These are phyloP conservation scores for Pandion haliaetus DNA, from an alignment of 2,113 vertebrate species.

Conservation along the genomic window DNA sequence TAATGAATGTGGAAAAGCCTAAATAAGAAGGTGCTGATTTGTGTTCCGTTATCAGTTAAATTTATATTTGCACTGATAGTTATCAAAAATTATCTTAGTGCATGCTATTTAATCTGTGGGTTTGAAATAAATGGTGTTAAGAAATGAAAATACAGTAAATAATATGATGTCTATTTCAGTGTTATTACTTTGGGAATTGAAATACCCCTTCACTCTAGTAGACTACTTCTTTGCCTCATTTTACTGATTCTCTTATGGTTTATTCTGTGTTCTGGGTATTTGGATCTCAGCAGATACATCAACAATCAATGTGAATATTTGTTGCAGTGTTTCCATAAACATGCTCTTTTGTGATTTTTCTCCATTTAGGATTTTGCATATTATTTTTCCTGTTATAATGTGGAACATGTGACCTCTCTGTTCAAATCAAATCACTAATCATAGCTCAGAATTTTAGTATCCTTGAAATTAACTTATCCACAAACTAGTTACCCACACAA, in stretches of 20 bases:
- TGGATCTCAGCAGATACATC: background rate
- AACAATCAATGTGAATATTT: background rate
- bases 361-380: background rate
- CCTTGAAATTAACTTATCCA: background rate
- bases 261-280: background rate
- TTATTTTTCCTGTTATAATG: background rate
- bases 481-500: background rate
- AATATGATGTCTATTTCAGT: background rate
- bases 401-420: background rate
- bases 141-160: background rate
- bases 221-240: background rate
- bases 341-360: background rate
- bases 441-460: background rate
- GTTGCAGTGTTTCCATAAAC: background rate
- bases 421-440: background rate
- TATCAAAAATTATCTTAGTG: background rate
- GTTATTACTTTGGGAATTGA: background rate
- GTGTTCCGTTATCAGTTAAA: background rate
- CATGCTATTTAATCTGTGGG: background rate
- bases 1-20: background rate
- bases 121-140: background rate
- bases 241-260: background rate
- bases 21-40: background rate
- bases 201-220: background rate
- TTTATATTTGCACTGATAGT: background rate